Evolutionary conservation across 2,888 invertebrate genomes (phyloP), one percentile per base, ranked within the genome.

Genomic region (Autographa gamma): DNA sequence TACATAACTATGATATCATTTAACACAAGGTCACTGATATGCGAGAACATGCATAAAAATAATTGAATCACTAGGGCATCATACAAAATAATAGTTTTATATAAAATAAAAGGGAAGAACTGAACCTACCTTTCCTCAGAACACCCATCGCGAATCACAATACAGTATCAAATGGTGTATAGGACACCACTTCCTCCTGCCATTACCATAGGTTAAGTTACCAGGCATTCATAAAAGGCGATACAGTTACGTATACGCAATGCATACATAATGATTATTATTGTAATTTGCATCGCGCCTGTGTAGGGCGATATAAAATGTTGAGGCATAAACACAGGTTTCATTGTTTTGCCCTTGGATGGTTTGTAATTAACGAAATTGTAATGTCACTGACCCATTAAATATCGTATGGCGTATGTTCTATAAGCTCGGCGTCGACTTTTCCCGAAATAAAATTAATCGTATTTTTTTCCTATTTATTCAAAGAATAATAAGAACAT

Each of bases 221-320:
- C 86, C 83, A 85, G 87, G 87, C 74, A 63, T 69, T 69, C 90
- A 88, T 91, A 92, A 87, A 91, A 82, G 90, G 93, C 73, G 86
- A 79, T 92, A 94, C 94, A 93, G 94, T 94, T 95, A 95, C 80
- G 80, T 80, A 76, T 85, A 87, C 89, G 91, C 79, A 77, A 80
- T 77, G 94, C 89, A 93, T 94, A 89, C 90, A 85, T 90, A 93
- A 94, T 92, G 76, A 85, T 83, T 86, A 88, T 89, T 90, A 89
- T 89, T 88, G 87, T 87, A 77, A 88, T 90, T 90, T 90, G 88
- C 90, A 90, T 90, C 87, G 90, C 68, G 60, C 38, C 58, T 72
- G 54, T 72, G 60, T 70, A 58, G 32, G 64, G 48, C 66, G 56
- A 78, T 73, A 71, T 73, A 73, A 85, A 80, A 77, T 68, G 74